These are phyloP conservation scores for Pollachius pollachius DNA, from an alignment of 2,113 vertebrate species.

Conservation along the genomic window DNA sequence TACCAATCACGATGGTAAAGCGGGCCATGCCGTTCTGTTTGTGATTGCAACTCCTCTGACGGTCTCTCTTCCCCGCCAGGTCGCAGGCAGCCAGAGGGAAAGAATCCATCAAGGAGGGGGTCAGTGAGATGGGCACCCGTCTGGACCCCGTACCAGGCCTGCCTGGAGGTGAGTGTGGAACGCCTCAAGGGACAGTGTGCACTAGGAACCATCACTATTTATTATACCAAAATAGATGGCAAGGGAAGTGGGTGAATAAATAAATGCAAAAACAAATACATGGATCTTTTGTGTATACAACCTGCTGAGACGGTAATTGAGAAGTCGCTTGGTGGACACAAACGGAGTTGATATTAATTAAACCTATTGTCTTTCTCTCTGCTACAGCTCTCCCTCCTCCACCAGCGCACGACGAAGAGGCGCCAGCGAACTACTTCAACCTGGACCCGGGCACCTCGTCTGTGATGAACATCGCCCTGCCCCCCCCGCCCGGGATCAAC, in stretches of 20 bases:
- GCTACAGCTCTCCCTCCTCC: conserved; percentile 86
- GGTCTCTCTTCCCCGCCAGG: conserved; percentile 55
- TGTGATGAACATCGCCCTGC: conserved; percentile 88
- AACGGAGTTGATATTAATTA: no score
- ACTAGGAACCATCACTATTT: no score
- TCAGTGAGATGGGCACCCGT: conserved; percentile 87
- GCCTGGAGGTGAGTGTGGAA: conserved; percentile 80
- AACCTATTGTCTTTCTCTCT: background rate
- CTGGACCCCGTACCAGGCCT: conserved; percentile 93
- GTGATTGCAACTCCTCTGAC: background rate
- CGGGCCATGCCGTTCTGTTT: background rate
- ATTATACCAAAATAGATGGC: no score
- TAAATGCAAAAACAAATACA: no score
- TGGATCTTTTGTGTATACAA: background rate
- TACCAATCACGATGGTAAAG: background rate
- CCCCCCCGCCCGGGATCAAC: conserved; percentile 88
- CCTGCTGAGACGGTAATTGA: background rate
- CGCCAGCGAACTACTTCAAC: conserved; percentile 94
- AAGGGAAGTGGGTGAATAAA: no score
- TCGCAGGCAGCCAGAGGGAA: conserved; percentile 92
- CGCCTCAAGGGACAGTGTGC: no score
- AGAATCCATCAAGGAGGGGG: conserved; percentile 86
- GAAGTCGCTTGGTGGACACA: no score
- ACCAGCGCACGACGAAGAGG: conserved; percentile 85
- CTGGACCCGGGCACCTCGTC: conserved; percentile 85